phyloP scores from a whole-genome alignment of 1,140 invertebrate species.

The Sinonovacula constricta region DNA sequence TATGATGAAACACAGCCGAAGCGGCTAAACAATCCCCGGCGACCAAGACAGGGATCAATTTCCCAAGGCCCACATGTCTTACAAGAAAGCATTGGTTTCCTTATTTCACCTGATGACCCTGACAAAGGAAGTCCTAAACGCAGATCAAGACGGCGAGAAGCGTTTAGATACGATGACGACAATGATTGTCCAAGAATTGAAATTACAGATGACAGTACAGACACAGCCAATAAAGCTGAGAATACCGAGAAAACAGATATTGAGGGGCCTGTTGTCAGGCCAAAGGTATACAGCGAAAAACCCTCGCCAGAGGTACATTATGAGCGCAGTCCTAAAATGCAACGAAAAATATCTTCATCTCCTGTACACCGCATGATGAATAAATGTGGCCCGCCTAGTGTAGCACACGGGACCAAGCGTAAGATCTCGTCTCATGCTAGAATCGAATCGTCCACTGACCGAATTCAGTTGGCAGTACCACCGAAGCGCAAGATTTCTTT shows the following conservation, averaged over 20 bases:
- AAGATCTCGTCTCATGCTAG: constrained; percentile 24
- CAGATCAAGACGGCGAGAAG: constrained; percentile 3
- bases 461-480: not conserved
- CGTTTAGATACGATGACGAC: too few relatives aligned
- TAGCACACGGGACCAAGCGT: constrained; percentile 11
- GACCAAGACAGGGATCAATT: constrained; percentile 3
- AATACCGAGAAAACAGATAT: too few relatives aligned
- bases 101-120: constrained; percentile 29
- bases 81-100: constrained; percentile 28
- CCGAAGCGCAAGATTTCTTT: constrained; percentile 35
- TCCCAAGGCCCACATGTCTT: not conserved
- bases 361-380: constrained; percentile 31
- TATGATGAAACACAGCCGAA: constrained; percentile 47
- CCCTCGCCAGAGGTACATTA: too few relatives aligned
- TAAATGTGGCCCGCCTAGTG: constrained; percentile 5
- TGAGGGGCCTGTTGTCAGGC: too few relatives aligned
- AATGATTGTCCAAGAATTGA: too few relatives aligned
- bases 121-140: not conserved
- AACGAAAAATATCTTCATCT: constrained; percentile 4
- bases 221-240: too few relatives aligned
- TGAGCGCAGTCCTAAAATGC: constrained; percentile 2
- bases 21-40: not conserved
- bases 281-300: too few relatives aligned
- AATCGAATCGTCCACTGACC: not conserved
- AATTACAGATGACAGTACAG: too few relatives aligned